A percentile compares a stretch with the other conserved stretches of the same genome.
Conservation (phyloP, 2,888 invertebrate species). For the Dicyrtoma fusca region DNA sequence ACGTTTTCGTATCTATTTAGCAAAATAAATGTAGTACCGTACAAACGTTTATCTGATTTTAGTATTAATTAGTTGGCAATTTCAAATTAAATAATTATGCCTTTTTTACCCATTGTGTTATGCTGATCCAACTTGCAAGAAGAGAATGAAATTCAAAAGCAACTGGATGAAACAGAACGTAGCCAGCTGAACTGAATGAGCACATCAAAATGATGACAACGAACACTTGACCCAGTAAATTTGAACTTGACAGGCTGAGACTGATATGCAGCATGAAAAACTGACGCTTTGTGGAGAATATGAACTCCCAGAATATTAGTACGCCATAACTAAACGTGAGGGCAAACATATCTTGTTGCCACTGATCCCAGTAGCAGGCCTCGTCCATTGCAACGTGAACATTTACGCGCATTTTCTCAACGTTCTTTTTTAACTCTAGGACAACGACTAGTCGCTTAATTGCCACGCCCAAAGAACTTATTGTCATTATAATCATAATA, state of each 20-base stretch:
- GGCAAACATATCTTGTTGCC: slow-evolving; percentile 16
- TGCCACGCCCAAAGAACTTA: neutral
- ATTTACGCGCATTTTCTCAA: neutral
- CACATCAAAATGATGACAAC: neutral
- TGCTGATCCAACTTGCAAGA: neutral
- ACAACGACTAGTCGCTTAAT: slow-evolving; percentile 3
- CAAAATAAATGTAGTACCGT: too few relatives aligned
- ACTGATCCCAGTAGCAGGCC: slow-evolving; percentile 20
- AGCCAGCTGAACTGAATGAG: neutral
- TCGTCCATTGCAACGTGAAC: slow-evolving; percentile 20
- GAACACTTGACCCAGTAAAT: slow-evolving; percentile 12
- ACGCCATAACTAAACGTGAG: slow-evolving; percentile 24
- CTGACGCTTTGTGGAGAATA: slow-evolving; percentile 11
- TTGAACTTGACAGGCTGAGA: neutral
- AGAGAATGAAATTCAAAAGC: slow-evolving; percentile 1
- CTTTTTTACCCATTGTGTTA: slow-evolving; percentile 20
- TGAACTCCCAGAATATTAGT: slow-evolving; percentile 13
- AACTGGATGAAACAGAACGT: neutral
- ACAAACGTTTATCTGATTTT: too few relatives aligned
- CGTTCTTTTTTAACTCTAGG: neutral
- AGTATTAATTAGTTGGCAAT: too few relatives aligned
- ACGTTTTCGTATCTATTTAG: too few relatives aligned
- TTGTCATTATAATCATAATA: slow-evolving; percentile 10
- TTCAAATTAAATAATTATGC: neutral
- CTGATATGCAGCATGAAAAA: slow-evolving; percentile 24